phyloP scores from a whole-genome alignment of 2,888 invertebrate species.

The Cataglyphis rosenhaueri region DNA sequence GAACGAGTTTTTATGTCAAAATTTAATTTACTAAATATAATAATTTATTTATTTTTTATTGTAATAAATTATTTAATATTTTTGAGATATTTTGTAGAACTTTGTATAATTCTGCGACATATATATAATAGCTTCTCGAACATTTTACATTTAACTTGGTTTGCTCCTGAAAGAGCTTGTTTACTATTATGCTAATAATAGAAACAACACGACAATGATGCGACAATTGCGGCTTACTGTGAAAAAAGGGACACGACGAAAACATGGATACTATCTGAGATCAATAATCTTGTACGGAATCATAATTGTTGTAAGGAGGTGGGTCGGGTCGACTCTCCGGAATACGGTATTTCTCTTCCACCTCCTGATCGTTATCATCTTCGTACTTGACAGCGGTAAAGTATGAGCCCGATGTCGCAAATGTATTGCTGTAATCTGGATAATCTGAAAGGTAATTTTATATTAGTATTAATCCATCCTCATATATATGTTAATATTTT shows the following conservation, averaged over 20 bases:
- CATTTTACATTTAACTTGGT: not conserved
- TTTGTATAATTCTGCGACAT: not conserved
- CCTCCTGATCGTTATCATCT: conserved; percentile 89
- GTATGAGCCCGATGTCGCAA: conserved; percentile 87
- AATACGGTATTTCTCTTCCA: conserved; percentile 92
- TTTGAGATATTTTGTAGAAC: not conserved
- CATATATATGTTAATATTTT: not conserved
- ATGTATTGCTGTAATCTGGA: conserved; percentile 89
- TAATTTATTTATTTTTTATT: conserved; percentile 2
- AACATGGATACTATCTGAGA: conserved; percentile 57
- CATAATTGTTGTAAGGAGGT: conserved; percentile 82
- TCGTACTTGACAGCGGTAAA: conserved; percentile 90
- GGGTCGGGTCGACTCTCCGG: conserved; percentile 85
- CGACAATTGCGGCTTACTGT: conserved; percentile 57
- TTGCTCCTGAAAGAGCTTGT: conserved; percentile 38
- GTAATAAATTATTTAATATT: conserved; percentile 18
- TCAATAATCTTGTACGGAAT: conserved; percentile 83
- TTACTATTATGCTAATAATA: conserved; percentile 67
- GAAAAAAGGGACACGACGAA: conserved; percentile 50
- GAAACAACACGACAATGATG: conserved; percentile 66
- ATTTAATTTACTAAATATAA: conserved; percentile 1
- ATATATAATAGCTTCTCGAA: not conserved
- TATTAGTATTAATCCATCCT: not conserved
- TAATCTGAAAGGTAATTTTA: conserved; percentile 87
- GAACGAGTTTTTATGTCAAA: not conserved